Base-by-base conservation (phyloP, 2,888 invertebrate genomes). In the Pollenia angustigena region DNA sequence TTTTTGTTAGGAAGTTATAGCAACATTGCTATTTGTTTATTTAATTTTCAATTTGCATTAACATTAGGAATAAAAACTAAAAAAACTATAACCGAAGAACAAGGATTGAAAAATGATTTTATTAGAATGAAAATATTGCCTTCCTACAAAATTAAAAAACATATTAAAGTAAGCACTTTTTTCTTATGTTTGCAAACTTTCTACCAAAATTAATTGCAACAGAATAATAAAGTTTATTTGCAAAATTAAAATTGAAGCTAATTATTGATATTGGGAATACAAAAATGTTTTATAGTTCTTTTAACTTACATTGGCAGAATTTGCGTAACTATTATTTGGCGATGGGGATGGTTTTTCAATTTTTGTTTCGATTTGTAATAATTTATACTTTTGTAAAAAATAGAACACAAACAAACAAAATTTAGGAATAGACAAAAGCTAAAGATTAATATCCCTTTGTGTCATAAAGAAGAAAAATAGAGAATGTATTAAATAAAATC, bases 281-380 rank as follows among this genome's bases (percentile, higher is more conserved):
- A 32, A 16, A 32, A 23, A 16, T 9, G 7, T 23, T 16, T 11
- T 50, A 60, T 12, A 75, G 4, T 71, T 50, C 40, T 44, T 60
- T 52, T 9, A 81, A 92, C 92, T 92, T 92, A 92, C 92, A 88
- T 92, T 90, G 85, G 92, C 90, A 72, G 92, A 92, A 85, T 91
- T 91, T 66, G 90, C 86, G 79, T 90, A 88, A 89, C 92, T 91
- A 90, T 90, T 90, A 89, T 91, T 90, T 74, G 91, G 91, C 66
- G 91, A 92, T 75, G 92, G 91, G 86, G 92, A 90, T 60, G 90
- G 89, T 88, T 90, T 91, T 89, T 92, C 92, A 83, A 89, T 88
- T 89, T 89, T 90, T 72, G 92, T 91, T 89, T 92, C 92, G 80
- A 89, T 88, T 89, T 89, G 90, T 87, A 92, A 89, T 88, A 92